phyloP scores from a whole-genome alignment of 2,797 vertebrate genomes.

The Salmo trutta region DNA sequence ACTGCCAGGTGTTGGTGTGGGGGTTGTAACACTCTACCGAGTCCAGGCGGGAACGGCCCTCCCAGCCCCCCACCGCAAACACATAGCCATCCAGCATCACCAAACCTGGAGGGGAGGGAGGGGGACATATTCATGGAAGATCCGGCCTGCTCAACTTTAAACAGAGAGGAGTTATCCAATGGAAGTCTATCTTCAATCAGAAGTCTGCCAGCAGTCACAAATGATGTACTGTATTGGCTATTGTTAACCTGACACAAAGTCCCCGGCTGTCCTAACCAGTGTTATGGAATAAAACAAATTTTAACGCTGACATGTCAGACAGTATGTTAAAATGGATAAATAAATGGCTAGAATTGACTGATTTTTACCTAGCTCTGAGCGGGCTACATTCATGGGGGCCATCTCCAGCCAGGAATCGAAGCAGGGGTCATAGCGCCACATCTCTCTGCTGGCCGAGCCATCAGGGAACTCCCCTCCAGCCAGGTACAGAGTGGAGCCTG shows the following conservation, averaged over 20 bases:
- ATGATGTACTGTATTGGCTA: not conserved
- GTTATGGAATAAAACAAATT: too few relatives aligned
- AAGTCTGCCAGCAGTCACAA: not conserved
- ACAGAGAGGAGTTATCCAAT: not conserved
- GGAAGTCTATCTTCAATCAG: not conserved
- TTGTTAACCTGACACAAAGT: not conserved
- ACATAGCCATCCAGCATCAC: slow-evolving; percentile 82
- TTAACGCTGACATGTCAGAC: too few relatives aligned
- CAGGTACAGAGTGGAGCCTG: slow-evolving; percentile 78
- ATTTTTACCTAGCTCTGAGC: slow-evolving; percentile 76
- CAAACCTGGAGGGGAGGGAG: slow-evolving; percentile 60
- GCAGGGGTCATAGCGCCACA: slow-evolving; percentile 84
- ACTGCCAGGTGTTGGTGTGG: slow-evolving; percentile 79
- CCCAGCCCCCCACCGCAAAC: slow-evolving; percentile 83
- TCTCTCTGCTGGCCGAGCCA: slow-evolving; percentile 81
- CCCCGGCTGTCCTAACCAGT: too few relatives aligned
- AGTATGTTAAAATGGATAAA: not conserved
- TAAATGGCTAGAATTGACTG: not conserved
- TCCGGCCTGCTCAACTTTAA: not conserved
- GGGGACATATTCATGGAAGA: not conserved
- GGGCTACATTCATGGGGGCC: slow-evolving; percentile 83
- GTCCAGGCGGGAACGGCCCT: slow-evolving; percentile 77
- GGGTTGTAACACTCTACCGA: slow-evolving; percentile 83
- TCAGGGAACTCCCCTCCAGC: slow-evolving; percentile 83
- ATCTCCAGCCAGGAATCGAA: slow-evolving; percentile 83